Conservation (phyloP, 2,113 vertebrate species). For the Trinectes maculatus region DNA sequence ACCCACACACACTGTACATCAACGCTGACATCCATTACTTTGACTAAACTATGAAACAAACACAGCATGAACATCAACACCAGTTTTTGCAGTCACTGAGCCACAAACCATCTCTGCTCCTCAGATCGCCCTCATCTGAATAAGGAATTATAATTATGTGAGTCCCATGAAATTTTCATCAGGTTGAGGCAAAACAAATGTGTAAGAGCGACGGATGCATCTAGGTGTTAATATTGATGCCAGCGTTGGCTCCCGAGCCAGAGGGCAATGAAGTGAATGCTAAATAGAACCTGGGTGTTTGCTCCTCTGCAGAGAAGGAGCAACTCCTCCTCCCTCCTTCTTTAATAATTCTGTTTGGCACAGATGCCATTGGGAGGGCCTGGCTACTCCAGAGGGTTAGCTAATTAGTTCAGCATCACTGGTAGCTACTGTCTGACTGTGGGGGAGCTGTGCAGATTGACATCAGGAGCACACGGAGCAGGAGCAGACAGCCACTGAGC, state of each 20-base stretch:
- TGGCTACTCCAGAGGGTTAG: constrained; percentile 64
- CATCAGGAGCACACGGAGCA: constrained; percentile 63
- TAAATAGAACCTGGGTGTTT: constrained; percentile 57
- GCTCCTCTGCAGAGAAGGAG: constrained; percentile 62
- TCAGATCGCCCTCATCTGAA: constrained; percentile 57
- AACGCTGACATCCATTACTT: not conserved
- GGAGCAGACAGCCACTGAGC: constrained; percentile 60
- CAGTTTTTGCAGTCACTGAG: constrained; percentile 19
- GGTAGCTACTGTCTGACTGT: constrained; percentile 61
- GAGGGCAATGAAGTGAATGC: constrained; percentile 55
- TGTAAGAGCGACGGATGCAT: constrained; percentile 49
- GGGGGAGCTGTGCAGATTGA: constrained; percentile 62
- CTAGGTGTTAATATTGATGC: constrained; percentile 73
- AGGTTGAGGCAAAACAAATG: constrained; percentile 41
- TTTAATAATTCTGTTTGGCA: constrained; percentile 79
- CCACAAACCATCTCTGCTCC: constrained; percentile 42
- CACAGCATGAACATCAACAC: constrained; percentile 19
- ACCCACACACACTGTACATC: not conserved
- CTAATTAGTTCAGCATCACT: constrained; percentile 76
- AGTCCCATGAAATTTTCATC: constrained; percentile 70
- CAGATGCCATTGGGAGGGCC: constrained; percentile 63
- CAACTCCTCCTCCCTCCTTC: constrained; percentile 45
- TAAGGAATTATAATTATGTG: constrained; percentile 59
- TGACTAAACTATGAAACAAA: constrained; percentile 7
- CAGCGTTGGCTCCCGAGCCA: constrained; percentile 31